These are phyloP conservation scores for Chelon auratus DNA, from an alignment of 2,797 vertebrate species.

Conservation along the genomic window DNA sequence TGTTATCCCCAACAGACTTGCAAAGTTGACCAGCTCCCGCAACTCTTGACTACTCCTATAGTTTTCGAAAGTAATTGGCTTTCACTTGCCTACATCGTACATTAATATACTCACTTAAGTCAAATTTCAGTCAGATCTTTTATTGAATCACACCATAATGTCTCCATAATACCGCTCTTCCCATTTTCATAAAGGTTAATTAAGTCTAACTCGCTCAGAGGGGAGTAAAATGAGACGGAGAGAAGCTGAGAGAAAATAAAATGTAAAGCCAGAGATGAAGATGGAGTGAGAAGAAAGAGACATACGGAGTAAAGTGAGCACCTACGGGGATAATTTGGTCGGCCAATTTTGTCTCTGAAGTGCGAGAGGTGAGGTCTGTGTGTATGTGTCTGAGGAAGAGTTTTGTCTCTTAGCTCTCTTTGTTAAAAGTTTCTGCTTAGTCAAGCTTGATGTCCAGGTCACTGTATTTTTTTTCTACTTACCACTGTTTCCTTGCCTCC, in stretches of 20 bases:
- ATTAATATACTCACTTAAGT: slow-evolving; percentile 15
- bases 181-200: slow-evolving; percentile 62
- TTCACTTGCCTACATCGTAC: slow-evolving; percentile 22
- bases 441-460: slow-evolving; percentile 46
- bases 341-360: slow-evolving; percentile 17
- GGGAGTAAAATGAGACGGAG: slow-evolving; percentile 34
- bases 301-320: background rate
- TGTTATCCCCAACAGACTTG: background rate
- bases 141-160: slow-evolving; percentile 34
- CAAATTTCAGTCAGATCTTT: slow-evolving; percentile 32
- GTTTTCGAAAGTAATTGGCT: slow-evolving; percentile 27
- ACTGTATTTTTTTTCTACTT: slow-evolving; percentile 19
- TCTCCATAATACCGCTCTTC: slow-evolving; percentile 47
- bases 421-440: slow-evolving; percentile 46
- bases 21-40: background rate
- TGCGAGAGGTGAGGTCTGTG: slow-evolving; percentile 16
- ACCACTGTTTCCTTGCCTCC: slow-evolving; percentile 15
- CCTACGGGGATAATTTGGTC: slow-evolving; percentile 23
- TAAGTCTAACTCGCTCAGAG: slow-evolving; percentile 45
- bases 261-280: slow-evolving; percentile 27
- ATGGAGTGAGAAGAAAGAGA: slow-evolving; percentile 32
- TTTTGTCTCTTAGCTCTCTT: slow-evolving; percentile 30
- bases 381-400: background rate
- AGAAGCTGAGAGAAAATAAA: slow-evolving; percentile 18
- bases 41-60: background rate